phyloP scores from a whole-genome alignment of 2,113 vertebrate genomes.

The Rhabdornis inornatus region DNA sequence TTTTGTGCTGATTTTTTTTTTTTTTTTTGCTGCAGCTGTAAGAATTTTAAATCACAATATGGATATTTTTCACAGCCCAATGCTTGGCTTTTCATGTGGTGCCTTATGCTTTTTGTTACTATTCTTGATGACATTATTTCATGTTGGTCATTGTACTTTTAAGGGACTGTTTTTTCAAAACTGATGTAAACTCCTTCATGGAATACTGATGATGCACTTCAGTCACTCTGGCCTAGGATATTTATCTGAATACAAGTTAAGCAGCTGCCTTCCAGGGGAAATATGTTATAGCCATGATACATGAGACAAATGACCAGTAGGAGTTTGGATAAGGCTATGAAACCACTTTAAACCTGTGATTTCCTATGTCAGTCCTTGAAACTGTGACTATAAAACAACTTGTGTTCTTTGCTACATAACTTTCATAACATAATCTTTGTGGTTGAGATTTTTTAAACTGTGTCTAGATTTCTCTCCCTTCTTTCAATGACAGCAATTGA shows the following conservation, averaged over 20 bases:
- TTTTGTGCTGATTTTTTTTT: background rate
- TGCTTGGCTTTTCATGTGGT: background rate
- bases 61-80: background rate
- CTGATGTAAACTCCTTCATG: background rate
- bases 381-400: background rate
- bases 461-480: background rate
- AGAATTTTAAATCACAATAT: background rate
- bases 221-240: background rate
- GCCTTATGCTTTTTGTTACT: background rate
- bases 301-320: background rate
- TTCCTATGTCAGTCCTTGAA: background rate
- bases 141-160: fast-evolving
- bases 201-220: background rate
- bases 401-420: background rate
- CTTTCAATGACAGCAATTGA: background rate
- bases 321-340: background rate
- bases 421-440: background rate
- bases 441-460: background rate
- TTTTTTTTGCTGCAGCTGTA: background rate
- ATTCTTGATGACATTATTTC: background rate
- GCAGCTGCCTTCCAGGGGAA: background rate
- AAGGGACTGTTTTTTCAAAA: background rate
- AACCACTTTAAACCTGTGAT: background rate
- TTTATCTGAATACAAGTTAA: background rate
- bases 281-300: background rate